Base-by-base conservation (phyloP, 2,113 vertebrate species). In the Ibidorhyncha struthersii region DNA sequence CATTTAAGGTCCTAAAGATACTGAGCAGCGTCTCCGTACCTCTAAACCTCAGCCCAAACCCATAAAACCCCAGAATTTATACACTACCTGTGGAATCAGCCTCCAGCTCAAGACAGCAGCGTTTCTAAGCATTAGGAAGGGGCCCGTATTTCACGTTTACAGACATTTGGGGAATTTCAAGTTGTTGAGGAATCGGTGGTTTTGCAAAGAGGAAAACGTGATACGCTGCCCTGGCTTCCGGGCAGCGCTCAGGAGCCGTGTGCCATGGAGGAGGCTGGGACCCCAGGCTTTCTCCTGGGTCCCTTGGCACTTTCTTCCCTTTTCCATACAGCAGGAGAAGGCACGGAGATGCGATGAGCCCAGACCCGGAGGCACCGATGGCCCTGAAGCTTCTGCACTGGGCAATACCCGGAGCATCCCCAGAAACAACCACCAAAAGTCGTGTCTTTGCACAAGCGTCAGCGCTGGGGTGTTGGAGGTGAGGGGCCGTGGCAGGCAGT, bases 261-360 rank as follows among this genome's bases (percentile, higher is more conserved):
- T 22, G 59, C 22, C 27, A 2, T 0, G 3, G 66, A 8, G 4
- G 12, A 71, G 58, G n/a, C 26, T 34, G 80, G 26, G 26, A 67
- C 34, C 26, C 34, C 59, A 9, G 23, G 52, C 21, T 1, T 74
- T 23, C 59, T 71, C 43, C 56, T 4, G 58, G 22, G 2, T 56
- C 56, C 18, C 73, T 74, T 10, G 61, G 21, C 4, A 3, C 0
- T 1, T 34, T 7, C 41, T 59, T 71, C 69, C 69, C 56, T 90
- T 43, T 86, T 4, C 79, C 66, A 20, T 2, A 1, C 12, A 12
- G 34, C 12, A 58, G 12, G n/a, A 38, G 50, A 5, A 5, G 43
- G 49, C 38, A 3, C 0, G 2, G 70, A 22, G 62, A 34, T 1
- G 22, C 0, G 58, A 15, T 0, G 49, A 25, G 49, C 22, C 49